phyloP scores from a whole-genome alignment of 2,888 invertebrate species.

The Troilus luridus region DNA sequence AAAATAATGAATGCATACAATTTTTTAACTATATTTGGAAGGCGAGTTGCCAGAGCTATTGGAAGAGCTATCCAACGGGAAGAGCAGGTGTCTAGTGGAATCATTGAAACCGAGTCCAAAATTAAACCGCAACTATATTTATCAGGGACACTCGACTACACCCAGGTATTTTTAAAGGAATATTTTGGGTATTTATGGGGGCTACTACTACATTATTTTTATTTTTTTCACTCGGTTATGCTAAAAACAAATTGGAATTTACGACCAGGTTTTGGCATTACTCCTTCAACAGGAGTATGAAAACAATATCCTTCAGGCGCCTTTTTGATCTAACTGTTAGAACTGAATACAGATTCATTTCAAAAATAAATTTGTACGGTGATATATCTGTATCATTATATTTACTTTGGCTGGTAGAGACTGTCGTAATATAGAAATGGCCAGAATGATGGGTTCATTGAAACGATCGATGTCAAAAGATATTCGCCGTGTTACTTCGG shows the following conservation, averaged over 20 bases:
- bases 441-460: no score
- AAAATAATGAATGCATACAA: not conserved
- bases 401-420: no score
- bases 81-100: not conserved
- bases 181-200: not conserved
- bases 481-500: no score
- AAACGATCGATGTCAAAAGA: no score
- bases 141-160: conserved; percentile 11
- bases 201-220: not conserved
- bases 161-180: conserved; percentile 3
- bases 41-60: not conserved
- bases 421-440: no score
- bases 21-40: conserved; percentile 16
- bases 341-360: not conserved
- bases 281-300: not conserved
- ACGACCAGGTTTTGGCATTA: not conserved
- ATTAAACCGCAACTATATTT: conserved; percentile 2
- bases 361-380: not conserved
- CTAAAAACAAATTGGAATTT: conserved; percentile 17
- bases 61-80: not conserved
- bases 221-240: not conserved
- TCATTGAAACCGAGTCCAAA: not conserved
- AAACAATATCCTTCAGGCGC: not conserved
- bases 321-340: not conserved
- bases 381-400: no score